phyloP scores from a whole-genome alignment of 2,113 vertebrate genomes.

The Thunnus maccoyii region DNA sequence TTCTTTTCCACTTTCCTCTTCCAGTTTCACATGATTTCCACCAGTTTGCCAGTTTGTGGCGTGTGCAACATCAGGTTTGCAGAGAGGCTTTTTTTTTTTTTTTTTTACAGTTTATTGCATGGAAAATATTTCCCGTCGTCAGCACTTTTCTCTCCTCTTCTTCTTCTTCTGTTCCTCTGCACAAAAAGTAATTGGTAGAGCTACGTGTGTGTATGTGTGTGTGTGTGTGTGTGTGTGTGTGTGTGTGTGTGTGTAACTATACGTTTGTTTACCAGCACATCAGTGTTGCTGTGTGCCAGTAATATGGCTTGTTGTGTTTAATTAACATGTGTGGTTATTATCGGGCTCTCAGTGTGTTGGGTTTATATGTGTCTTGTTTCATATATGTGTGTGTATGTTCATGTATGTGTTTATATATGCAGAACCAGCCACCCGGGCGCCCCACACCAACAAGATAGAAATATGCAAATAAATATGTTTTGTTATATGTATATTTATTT shows the following conservation, averaged over 20 bases:
- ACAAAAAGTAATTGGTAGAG: conserved; percentile 16
- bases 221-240: conserved; percentile 31
- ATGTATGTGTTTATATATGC: conserved; percentile 32
- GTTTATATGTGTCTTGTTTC: too few relatives aligned
- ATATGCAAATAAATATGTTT: background rate
- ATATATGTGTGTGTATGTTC: conserved; percentile 10
- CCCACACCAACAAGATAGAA: background rate
- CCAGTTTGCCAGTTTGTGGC: conserved; percentile 32
- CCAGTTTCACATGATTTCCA: conserved; percentile 46
- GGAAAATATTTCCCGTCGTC: conserved; percentile 63
- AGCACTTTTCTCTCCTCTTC: conserved; percentile 10
- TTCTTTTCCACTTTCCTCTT: too few relatives aligned
- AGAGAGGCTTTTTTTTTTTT: conserved; percentile 38
- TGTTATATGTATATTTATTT: background rate
- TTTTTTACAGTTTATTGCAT: conserved; percentile 80
- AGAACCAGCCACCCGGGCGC: conserved; percentile 32
- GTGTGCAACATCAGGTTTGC: conserved; percentile 59
- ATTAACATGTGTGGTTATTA: background rate
- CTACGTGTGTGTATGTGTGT: conserved; percentile 33
- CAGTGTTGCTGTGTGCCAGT: conserved; percentile 31
- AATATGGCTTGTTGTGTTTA: conserved; percentile 62
- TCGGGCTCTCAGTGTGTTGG: conserved; percentile 19
- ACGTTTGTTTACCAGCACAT: conserved; percentile 27
- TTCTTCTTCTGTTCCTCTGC: conserved; percentile 30
- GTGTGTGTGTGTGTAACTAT: conserved; percentile 16